These are phyloP conservation scores for Sarcophaga variegata DNA, from an alignment of 2,888 invertebrate genomes.

Conservation along the genomic window DNA sequence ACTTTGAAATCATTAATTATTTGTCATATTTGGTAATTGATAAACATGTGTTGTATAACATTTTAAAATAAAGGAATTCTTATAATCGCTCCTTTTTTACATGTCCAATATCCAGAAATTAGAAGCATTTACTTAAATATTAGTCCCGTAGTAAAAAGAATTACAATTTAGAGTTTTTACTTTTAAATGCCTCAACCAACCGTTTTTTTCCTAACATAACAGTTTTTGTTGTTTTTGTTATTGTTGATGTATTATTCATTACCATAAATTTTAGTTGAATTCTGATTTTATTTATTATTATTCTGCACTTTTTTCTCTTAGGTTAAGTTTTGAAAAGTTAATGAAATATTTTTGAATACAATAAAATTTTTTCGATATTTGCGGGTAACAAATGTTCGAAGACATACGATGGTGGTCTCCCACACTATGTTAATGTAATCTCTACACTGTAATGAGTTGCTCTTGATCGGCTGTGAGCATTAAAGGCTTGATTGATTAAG, in stretches of 20 bases:
- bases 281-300: constrained; percentile 66
- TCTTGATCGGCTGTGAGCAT: constrained; percentile 47
- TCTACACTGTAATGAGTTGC: constrained; percentile 50
- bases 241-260: constrained; percentile 58
- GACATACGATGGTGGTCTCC: constrained; percentile 47
- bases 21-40: too few species aligned
- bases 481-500: constrained; percentile 43
- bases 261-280: constrained; percentile 46
- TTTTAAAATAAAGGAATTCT: not conserved
- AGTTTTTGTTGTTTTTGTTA: constrained; percentile 57
- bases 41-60: not conserved
- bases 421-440: constrained; percentile 31
- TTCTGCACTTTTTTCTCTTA: constrained; percentile 72
- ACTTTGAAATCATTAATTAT: too few species aligned
- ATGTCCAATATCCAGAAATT: constrained; percentile 31
- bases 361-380: constrained; percentile 43
- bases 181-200: constrained; percentile 41
- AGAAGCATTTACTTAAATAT: constrained; percentile 52
- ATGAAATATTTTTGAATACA: constrained; percentile 26
- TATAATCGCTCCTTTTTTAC: not conserved
- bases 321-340: constrained; percentile 66
- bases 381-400: constrained; percentile 55
- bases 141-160: constrained; percentile 43
- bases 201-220: constrained; percentile 48
- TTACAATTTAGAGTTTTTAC: constrained; percentile 32